These are phyloP conservation scores for Neopipo cinnamomea DNA, from an alignment of 2,113 vertebrate species.

Conservation along the genomic window DNA sequence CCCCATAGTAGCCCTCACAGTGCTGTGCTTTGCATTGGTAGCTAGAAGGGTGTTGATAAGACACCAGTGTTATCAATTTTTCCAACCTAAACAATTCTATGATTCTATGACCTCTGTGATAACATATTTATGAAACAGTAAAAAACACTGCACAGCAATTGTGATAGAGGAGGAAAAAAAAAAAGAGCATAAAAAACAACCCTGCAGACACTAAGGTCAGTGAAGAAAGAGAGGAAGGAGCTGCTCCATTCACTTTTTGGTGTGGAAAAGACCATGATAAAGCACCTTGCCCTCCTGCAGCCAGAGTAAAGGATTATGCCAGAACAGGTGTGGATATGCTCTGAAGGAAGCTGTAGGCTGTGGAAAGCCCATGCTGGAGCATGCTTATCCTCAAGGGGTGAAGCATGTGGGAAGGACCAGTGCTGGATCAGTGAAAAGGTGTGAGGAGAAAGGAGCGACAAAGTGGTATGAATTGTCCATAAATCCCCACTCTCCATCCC, in stretches of 20 bases:
- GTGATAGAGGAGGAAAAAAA: not conserved
- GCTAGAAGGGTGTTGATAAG: not conserved
- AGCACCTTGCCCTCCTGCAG: not conserved
- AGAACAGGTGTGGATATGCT: not conserved
- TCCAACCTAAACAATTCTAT: not conserved
- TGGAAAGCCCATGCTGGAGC: not conserved
- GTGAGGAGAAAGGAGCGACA: not conserved
- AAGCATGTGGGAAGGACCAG: not conserved
- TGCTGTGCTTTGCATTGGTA: not conserved
- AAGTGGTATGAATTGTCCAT: not conserved
- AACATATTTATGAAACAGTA: not conserved
- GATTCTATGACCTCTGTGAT: not conserved
- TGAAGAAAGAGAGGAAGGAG: not conserved
- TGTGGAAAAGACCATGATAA: not conserved
- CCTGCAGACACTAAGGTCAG: not conserved
- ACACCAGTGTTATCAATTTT: not conserved
- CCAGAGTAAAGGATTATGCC: not conserved
- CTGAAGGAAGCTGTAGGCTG: not conserved
- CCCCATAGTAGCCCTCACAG: not conserved
- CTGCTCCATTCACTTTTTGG: not conserved
- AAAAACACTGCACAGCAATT: not conserved
- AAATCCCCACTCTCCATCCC: not conserved
- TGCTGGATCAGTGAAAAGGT: not conserved
- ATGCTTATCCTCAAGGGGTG: not conserved
- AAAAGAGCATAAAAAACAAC: not conserved